phyloP scores from a whole-genome alignment of 2,797 vertebrate species.

The Valencia hispanica region DNA sequence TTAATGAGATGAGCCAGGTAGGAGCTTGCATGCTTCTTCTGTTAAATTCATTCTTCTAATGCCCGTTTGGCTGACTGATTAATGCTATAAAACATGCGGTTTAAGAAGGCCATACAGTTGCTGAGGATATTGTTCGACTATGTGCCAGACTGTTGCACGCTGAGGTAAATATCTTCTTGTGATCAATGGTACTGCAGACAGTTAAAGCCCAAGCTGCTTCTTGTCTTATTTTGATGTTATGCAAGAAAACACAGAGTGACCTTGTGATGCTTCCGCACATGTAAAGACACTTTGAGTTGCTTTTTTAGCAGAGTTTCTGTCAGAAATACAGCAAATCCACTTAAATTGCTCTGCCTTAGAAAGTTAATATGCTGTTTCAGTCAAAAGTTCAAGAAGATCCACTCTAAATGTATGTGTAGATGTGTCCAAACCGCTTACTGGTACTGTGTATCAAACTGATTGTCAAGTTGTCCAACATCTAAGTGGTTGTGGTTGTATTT shows the following conservation, averaged over 20 bases:
- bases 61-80: neutral
- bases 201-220: neutral
- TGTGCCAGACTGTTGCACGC: neutral
- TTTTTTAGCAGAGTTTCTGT: neutral
- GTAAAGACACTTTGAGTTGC: slow-evolving; percentile 13
- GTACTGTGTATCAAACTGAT: slow-evolving; percentile 15
- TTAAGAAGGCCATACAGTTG: neutral
- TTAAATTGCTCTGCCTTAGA: slow-evolving; percentile 60
- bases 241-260: neutral
- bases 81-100: neutral
- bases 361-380: slow-evolving; percentile 12
- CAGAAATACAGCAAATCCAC: slow-evolving; percentile 19
- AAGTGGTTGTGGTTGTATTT: slow-evolving; percentile 41
- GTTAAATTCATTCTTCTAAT: neutral
- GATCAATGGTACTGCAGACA: neutral
- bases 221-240: slow-evolving; percentile 15
- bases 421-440: neutral
- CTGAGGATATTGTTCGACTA: neutral
- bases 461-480: slow-evolving; percentile 18
- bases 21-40: neutral
- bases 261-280: neutral
- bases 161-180: neutral
- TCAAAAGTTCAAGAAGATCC: neutral
- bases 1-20: slow-evolving; percentile 3
- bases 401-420: neutral